Conservation (phyloP, 2,113 vertebrate genomes). For the Micronycteris hirsuta region DNA sequence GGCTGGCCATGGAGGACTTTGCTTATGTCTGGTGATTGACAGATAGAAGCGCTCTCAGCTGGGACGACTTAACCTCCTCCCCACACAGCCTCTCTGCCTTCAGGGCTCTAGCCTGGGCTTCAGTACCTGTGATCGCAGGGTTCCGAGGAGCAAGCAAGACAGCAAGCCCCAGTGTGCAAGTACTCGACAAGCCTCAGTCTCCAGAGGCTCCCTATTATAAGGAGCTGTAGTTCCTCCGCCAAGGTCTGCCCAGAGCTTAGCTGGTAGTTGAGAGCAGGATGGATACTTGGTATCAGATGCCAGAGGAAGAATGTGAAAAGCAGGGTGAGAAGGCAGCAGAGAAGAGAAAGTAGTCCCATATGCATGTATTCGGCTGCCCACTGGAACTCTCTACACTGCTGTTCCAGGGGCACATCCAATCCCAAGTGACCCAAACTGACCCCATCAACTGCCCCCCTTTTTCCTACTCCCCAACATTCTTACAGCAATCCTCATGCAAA, state of each 20-base stretch:
- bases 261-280: neutral
- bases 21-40: neutral
- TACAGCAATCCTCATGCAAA: neutral
- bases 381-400: neutral
- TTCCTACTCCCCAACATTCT: neutral
- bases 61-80: neutral
- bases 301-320: neutral
- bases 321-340: neutral
- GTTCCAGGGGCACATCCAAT: neutral
- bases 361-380: neutral
- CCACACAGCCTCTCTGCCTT: neutral
- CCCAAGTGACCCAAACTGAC: neutral
- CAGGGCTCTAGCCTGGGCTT: neutral
- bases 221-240: neutral
- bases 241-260: neutral
- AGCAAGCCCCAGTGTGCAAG: neutral
- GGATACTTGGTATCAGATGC: neutral
- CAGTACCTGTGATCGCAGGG: fast-evolving
- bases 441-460: neutral
- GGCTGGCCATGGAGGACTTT: neutral
- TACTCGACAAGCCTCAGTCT: neutral
- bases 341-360: neutral
- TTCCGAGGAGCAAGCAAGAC: neutral
- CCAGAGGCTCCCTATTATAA: neutral
- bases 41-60: neutral